Evolutionary conservation across 2,888 invertebrate genomes (phyloP), one percentile per base, ranked within the genome.

Genomic region (Aporophyla nigra): DNA sequence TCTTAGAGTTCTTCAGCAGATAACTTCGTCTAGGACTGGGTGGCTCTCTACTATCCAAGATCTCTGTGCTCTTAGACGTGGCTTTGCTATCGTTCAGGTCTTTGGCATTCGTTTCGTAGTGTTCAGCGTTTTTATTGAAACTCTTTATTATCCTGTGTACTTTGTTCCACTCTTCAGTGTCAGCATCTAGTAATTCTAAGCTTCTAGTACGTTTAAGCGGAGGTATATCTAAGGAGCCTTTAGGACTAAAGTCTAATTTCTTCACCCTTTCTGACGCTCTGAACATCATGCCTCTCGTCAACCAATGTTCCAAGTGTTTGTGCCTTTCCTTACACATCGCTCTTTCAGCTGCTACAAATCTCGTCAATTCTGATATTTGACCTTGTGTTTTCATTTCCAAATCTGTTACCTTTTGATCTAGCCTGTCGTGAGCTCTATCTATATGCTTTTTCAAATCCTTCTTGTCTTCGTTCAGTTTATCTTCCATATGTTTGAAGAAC

Each of bases 401-500:
- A 87, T 98, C 98, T 9, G 98, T 98, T 0, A 99, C 98, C 89
- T 98, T 98, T 86, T 98, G 97, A 81, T 98, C 98, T 65, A 99
- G 93, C 83, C 97, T 97, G 82, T 98, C 98, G 90, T 98, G 98
- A 0, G 98, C 98, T 89, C 97, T 97, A 90, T 98, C 98, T 53
- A 99, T 98, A 87, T 98, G 97, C 78, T 98, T 97, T 92, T 99
- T 97, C 86, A 99, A 92, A 88, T 98, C 98, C 80, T 98, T 97
- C 87, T 98, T 98, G 89, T 98, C 98, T 86, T 98, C 97, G 88
- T 98, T 98, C 70, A 99, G 93, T 83, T 98, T 97, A 58, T 98
- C 98, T 92, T 99, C 99, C 94, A 99, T 98, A 86, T 99, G 98
- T 82, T 98, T 97, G 91, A 99, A 98, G 93, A 99, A 98, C 0